These are phyloP conservation scores for Ischnus inquisitorius DNA, from an alignment of 2,888 invertebrate species.

Conservation along the genomic window DNA sequence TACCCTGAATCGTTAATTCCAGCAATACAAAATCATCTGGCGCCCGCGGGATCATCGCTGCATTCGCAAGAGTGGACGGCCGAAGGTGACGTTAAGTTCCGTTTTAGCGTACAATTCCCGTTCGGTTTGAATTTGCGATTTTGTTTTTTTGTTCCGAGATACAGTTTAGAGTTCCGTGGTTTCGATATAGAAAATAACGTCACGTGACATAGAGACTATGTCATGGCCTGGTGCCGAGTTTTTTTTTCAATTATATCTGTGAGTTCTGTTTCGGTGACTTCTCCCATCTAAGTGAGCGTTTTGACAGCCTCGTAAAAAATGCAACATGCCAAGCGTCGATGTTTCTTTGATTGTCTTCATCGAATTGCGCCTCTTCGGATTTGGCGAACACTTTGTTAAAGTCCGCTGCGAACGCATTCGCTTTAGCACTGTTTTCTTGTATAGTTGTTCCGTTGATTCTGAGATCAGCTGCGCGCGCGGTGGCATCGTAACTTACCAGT, in stretches of 20 bases:
- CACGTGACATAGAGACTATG: slow-evolving; percentile 9
- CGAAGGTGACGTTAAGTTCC: too few relatives aligned
- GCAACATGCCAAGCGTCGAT: slow-evolving; percentile 13
- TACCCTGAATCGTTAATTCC: too few relatives aligned
- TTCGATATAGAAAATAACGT: too few relatives aligned
- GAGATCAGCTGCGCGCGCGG: slow-evolving; percentile 18
- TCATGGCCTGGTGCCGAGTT: slow-evolving; percentile 49
- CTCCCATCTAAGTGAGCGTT: too few relatives aligned
- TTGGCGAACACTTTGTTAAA: slow-evolving; percentile 13
- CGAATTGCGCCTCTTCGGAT: neutral
- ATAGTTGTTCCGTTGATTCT: slow-evolving; percentile 1
- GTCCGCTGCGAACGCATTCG: slow-evolving; percentile 8
- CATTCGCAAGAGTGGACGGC: too few relatives aligned
- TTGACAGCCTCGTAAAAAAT: neutral
- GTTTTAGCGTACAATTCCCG: too few relatives aligned
- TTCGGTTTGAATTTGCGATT: too few relatives aligned
- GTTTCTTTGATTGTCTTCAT: neutral
- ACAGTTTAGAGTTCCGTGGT: too few relatives aligned
- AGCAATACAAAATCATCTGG: too few relatives aligned
- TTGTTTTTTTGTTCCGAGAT: too few relatives aligned
- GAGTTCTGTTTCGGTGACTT: slow-evolving; percentile 2
- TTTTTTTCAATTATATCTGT: slow-evolving; percentile 11
- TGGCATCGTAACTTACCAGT: slow-evolving; percentile 19
- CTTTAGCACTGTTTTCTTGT: slow-evolving; percentile 3
- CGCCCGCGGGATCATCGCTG: too few relatives aligned